phyloP scores from a whole-genome alignment of 2,797 vertebrate species.

The Sebastes cheni region DNA sequence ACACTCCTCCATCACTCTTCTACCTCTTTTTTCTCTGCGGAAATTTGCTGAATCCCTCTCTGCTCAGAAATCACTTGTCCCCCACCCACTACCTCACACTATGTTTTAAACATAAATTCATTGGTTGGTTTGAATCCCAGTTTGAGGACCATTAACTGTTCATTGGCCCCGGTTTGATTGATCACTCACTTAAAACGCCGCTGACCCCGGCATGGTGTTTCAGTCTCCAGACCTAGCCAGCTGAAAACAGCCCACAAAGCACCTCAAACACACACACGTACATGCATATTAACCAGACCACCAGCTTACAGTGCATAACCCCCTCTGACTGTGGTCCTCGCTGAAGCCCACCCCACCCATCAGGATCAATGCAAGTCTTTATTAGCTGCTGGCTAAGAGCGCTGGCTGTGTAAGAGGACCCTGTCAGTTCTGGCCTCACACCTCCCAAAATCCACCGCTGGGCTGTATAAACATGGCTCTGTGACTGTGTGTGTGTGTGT shows the following conservation, averaged over 20 bases:
- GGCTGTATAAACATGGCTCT: slow-evolving; percentile 65
- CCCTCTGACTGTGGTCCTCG: slow-evolving; percentile 65
- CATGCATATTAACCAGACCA: slow-evolving; percentile 63
- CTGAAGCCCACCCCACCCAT: slow-evolving; percentile 71
- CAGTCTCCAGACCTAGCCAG: slow-evolving; percentile 29
- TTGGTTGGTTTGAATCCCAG: slow-evolving; percentile 51
- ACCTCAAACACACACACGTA: slow-evolving; percentile 30
- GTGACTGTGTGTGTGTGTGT: neutral
- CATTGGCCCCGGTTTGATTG: slow-evolving; percentile 54
- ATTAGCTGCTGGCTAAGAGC: slow-evolving; percentile 70
- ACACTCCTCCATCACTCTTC: neutral
- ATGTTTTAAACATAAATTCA: slow-evolving; percentile 58
- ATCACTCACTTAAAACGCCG: slow-evolving; percentile 53
- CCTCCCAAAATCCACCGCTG: slow-evolving; percentile 63
- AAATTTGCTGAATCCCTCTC: slow-evolving; percentile 6
- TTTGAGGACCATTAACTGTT: slow-evolving; percentile 48
- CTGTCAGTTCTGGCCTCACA: slow-evolving; percentile 75
- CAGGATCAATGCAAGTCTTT: slow-evolving; percentile 79
- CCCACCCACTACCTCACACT: neutral
- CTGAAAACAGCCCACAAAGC: slow-evolving; percentile 52
- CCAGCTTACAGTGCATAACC: slow-evolving; percentile 58
- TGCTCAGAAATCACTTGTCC: slow-evolving; percentile 30
- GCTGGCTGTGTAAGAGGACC: slow-evolving; percentile 75
- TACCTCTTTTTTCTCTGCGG: neutral
- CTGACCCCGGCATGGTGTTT: slow-evolving; percentile 47